phyloP scores from a whole-genome alignment of 2,888 invertebrate species.

The Eupithecia pulchellata region DNA sequence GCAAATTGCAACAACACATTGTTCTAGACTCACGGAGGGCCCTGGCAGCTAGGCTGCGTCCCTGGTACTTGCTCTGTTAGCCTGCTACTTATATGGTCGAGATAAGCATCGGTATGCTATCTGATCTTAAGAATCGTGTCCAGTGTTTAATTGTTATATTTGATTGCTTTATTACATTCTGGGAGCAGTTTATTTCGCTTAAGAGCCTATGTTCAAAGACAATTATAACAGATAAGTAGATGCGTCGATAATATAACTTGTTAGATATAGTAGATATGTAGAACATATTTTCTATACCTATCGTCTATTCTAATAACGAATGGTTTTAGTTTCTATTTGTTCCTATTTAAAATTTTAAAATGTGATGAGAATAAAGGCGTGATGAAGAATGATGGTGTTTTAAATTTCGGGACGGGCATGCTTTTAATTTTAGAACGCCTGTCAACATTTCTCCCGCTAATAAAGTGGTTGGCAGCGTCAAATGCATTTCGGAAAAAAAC shows the following conservation, averaged over 20 bases:
- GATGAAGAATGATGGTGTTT: constrained; percentile 13
- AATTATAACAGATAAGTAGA: background rate
- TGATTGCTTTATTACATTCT: constrained; percentile 44
- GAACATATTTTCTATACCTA: background rate
- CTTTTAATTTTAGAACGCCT: constrained; percentile 24
- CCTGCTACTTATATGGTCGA: constrained; percentile 55
- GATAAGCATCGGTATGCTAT: constrained; percentile 53
- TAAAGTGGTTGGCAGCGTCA: constrained; percentile 26
- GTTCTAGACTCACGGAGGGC: constrained; percentile 56
- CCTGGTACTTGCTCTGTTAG: constrained; percentile 47
- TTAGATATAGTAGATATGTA: background rate
- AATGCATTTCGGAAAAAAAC: constrained; percentile 27
- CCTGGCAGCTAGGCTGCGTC: constrained; percentile 15
- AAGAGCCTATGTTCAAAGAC: background rate
- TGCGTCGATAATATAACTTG: background rate
- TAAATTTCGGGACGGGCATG: constrained; percentile 13
- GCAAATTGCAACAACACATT: constrained; percentile 83
- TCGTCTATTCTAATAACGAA: background rate
- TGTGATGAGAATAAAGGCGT: background rate
- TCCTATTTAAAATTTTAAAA: constrained; percentile 5
- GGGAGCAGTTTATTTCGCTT: constrained; percentile 11
- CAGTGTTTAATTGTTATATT: constrained; percentile 42
- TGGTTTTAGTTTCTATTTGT: background rate
- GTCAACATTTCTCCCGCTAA: constrained; percentile 20
- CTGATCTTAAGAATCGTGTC: constrained; percentile 36